Evolutionary conservation across 2,888 invertebrate genomes (phyloP), one percentile per base, ranked within the genome.

Genomic region (Craniophora ligustri): DNA sequence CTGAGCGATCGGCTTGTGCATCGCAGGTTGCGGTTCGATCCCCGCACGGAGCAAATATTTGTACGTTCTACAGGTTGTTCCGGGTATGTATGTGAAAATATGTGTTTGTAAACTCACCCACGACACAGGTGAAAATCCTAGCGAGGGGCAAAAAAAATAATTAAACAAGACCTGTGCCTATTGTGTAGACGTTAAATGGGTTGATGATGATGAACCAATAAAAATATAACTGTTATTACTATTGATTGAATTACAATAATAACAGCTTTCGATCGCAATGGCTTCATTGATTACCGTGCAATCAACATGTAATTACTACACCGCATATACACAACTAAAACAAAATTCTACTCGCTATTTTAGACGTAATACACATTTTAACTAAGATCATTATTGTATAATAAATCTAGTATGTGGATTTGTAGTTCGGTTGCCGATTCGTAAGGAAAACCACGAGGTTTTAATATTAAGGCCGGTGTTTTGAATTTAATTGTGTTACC

Each of bases 181-280:
- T n/a, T n/a, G n/a, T n/a, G n/a, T n/a, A n/a, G n/a, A n/a, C n/a
- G n/a, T n/a, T n/a, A n/a, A n/a, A n/a, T n/a, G n/a, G n/a, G n/a
- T n/a, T n/a, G n/a, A n/a, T n/a, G n/a, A n/a, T n/a, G n/a, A n/a
- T n/a, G n/a, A n/a, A n/a, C n/a, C n/a, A n/a, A n/a, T n/a, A n/a
- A n/a, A n/a, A n/a, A n/a, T n/a, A n/a, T n/a, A n/a, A n/a, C n/a
- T n/a, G n/a, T n/a, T n/a, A n/a, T n/a, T n/a, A n/a, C n/a, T n/a
- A 34, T 31, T 40, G 7, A 68, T 63, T 42, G 18, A 32, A 39
- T 63, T 21, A 19, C 11, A 5, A 2, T 57, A 66, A 66, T 66
- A 39, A 49, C 16, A 32, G 23, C 35, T 21, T 62, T 42, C 30
- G 7, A 40, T 2, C 2, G 11, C 16, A 39, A 54, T 35, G 6